Base-by-base conservation (phyloP, 2,113 vertebrate species). In the Zeus faber region DNA sequence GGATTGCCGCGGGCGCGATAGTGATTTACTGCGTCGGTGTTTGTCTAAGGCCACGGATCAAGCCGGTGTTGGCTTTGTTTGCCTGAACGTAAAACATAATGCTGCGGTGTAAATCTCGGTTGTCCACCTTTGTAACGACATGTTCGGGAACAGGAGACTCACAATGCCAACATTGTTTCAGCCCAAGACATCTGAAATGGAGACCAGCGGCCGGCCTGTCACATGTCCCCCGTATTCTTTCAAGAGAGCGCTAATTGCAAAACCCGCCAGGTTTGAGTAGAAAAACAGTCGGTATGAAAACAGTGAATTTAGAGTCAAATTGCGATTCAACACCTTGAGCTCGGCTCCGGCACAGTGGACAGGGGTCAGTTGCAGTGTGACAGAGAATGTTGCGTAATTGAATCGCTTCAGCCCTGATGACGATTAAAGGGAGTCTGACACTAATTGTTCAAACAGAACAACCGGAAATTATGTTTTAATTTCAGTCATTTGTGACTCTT, bases 371-470 rank as follows among this genome's bases (percentile, higher is more conserved):
- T 31, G 16, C 31, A 66, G 67, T 46, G 54, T 72, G 65, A 72
- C 14, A 2, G 17, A 57, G 45, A 40, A 21, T 23, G 1, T 26
- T 46, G 41, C 67, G 47, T 71, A 29, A 59, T 54, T 55, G 52
- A 70, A 75, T 77, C 41, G 74, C 73, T 79, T 62, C 47, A 58
- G 10, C 57, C 45, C 65, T 6, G n/a, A 37, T 56, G n/a, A 59
- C 18, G 48, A 73, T 61, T 35, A 45, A 56, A 58, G 50, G n/a
- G 18, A 67, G 44, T 53, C 40, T 65, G 66, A 79, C 64, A 55
- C 57, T 78, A 78, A 83, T 83, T 80, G 68, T 63, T 75, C 67
- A 67, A 71, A 77, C 57, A 79, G 47, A 66, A 61, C 47, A 5
- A 23, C 21, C 79, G 69, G 62, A 72, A 68, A 67, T 75, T 23